phyloP scores from a whole-genome alignment of 2,113 vertebrate genomes.

The Emydura subglobosa region DNA sequence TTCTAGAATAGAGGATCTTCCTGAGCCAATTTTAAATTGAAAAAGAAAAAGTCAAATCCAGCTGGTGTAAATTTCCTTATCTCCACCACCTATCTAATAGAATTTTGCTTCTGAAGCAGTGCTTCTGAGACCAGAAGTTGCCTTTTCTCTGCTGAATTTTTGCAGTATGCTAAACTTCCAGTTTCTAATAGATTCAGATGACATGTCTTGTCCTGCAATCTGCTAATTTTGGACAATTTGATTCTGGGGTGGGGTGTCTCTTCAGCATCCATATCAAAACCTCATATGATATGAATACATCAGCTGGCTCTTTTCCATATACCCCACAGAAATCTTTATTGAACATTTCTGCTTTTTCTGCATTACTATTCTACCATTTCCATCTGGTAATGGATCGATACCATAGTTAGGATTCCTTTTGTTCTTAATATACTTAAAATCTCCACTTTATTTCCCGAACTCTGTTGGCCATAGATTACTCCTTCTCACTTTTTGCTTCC shows the following conservation, averaged over 20 bases:
- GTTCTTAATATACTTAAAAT: background rate
- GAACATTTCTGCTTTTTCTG: background rate
- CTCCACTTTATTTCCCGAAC: background rate
- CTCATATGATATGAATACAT: background rate
- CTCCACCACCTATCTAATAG: background rate
- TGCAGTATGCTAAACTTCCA: background rate
- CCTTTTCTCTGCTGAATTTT: constrained; percentile 36
- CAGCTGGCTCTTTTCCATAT: background rate
- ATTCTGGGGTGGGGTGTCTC: background rate
- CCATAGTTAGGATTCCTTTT: background rate
- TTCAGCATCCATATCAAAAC: background rate
- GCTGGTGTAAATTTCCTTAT: background rate
- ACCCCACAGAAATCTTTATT: background rate
- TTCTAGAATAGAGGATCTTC: background rate
- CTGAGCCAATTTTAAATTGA: constrained; percentile 30
- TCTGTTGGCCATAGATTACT: background rate
- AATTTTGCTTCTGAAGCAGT: background rate
- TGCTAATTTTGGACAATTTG: constrained; percentile 1
- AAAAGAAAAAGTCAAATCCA: background rate
- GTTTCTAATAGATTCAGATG: background rate
- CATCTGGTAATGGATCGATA: background rate
- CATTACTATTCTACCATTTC: background rate
- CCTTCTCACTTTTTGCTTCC: background rate
- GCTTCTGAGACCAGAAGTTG: constrained; percentile 6
- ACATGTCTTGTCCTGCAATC: background rate